Percentiles rank a stretch among this genome's conserved stretches.
These are phyloP conservation scores for Drosophila lacicola DNA, from an alignment of 2,888 invertebrate species.

Conservation along the genomic window DNA sequence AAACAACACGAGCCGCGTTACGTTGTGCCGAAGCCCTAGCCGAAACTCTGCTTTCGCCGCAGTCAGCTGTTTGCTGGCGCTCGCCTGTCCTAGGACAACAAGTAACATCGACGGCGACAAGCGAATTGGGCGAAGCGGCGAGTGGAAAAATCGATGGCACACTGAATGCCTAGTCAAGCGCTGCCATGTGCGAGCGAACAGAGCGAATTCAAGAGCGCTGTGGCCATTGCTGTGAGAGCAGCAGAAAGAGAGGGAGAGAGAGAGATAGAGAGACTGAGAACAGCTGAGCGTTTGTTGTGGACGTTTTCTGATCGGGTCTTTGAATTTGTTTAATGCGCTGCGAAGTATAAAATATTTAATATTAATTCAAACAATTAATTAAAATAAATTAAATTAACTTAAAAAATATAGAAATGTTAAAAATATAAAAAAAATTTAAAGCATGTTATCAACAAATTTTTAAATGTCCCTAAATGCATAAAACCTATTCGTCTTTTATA, in stretches of 20 bases:
- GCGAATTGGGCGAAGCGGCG: constrained; percentile 43
- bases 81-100: constrained; percentile 73
- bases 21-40: constrained; percentile 2
- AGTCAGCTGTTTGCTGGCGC: constrained; percentile 51
- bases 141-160: constrained; percentile 79
- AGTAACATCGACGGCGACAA: constrained; percentile 12
- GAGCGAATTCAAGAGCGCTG: constrained; percentile 7
- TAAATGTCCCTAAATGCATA: neutral
- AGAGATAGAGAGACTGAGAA: constrained; percentile 26
- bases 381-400: neutral
- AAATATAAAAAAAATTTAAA: neutral
- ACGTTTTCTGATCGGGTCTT: neutral
- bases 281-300: constrained; percentile 45
- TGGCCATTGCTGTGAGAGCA: neutral
- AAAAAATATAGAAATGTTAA: neutral
- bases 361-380: too few species aligned
- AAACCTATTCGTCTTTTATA: too few species aligned
- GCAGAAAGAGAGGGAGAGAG: constrained; percentile 3
- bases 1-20: constrained; percentile 48
- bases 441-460: too few species aligned
- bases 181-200: constrained; percentile 10
- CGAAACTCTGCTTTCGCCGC: constrained; percentile 36
- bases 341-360: neutral
- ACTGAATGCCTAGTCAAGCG: constrained; percentile 46
- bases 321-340: constrained; percentile 12